Evolutionary conservation across 37 sponge, comb jelly and placozoan genomes (phyloP).

Genomic region (Oscarella lobularis): DNA sequence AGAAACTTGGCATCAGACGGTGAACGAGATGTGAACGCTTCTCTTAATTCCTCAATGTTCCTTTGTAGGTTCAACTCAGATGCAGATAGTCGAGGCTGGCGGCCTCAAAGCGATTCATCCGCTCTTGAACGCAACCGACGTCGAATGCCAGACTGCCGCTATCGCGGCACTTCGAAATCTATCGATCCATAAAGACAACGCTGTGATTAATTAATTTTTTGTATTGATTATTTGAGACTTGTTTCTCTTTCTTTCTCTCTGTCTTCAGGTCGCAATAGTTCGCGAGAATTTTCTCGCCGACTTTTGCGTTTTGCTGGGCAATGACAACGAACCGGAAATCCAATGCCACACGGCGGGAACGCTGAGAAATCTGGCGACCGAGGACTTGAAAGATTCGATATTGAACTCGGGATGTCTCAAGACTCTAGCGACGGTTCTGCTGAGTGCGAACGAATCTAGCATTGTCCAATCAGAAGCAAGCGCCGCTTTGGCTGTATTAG

Average conservation of each 20-base stretch:
- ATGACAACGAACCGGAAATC: constrained; percentile 23
- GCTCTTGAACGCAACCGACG: constrained; percentile 20
- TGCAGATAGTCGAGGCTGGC: constrained; percentile 37
- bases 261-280: constrained; percentile 34
- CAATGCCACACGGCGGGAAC: constrained; percentile 76
- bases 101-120: constrained; percentile 37
- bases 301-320: constrained; percentile 20
- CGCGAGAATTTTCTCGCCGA: constrained; percentile 32
- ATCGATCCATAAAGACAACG: constrained; percentile 60
- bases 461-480: constrained; percentile 32
- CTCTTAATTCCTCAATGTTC: neutral
- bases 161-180: constrained; percentile 71
- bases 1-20: constrained; percentile 56
- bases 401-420: constrained; percentile 40
- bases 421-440: constrained; percentile 21
- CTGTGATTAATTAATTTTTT: constrained; percentile 16
- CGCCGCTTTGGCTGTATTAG: constrained; percentile 54
- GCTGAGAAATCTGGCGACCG: constrained; percentile 58
- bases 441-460: constrained; percentile 17
- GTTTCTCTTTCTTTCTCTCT: neutral
- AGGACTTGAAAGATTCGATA: constrained; percentile 33
- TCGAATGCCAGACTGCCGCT: constrained; percentile 48
- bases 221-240: neutral
- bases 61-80: too few relatives aligned
- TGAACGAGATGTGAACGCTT: neutral